Evolutionary conservation across 2,888 invertebrate genomes (phyloP), one percentile per base, ranked within the genome.

Genomic region (Flexamia atlantica): DNA sequence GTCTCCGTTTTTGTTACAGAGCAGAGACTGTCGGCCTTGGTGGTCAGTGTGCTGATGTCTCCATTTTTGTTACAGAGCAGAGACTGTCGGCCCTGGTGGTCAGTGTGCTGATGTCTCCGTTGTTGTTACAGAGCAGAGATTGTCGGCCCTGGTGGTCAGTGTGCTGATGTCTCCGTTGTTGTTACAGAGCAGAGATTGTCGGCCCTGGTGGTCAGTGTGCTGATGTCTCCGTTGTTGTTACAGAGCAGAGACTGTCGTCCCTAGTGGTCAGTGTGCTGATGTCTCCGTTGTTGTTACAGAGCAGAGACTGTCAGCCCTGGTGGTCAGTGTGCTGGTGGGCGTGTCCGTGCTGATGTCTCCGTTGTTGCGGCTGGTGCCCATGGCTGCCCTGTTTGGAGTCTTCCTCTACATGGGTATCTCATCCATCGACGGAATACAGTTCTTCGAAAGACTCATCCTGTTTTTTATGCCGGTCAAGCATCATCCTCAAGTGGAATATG

Each of bases 331-430:
- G 10, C 91, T 98, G 88, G 94, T 97, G 84, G 97, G 97, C 7
- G 89, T 96, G 23, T 97, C 98, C 0, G 96, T 98, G 50, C 91
- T 96, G 82, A 96, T 97, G 93, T 94, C 97, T 0, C 92, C 95
- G 7, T 91, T 97, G 85, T 91, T 99, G 83, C 92, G 95, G 32
- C 92, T 95, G 83, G 97, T 99, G 85, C 99, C 99, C 0, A 96
- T 98, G 94, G 95, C 99, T n/a, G 98, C 98, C 81, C 93, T 99
- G 28, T 97, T 99, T 89, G 99, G 99, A 28, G 97, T 99, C 36
- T 99, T 99, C 91, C 93, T 99, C 23, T 98, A 98, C 91, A 97
- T 97, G 97, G 99, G 99, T 82, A 94, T 98, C 86, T 97, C 98
- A 0, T 97, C 98, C 5, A 95, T 98, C 88, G 96, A 95, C 88